These are phyloP conservation scores for Leptinotarsa lineolata DNA, from an alignment of 1,140 invertebrate genomes.

Conservation along the genomic window DNA sequence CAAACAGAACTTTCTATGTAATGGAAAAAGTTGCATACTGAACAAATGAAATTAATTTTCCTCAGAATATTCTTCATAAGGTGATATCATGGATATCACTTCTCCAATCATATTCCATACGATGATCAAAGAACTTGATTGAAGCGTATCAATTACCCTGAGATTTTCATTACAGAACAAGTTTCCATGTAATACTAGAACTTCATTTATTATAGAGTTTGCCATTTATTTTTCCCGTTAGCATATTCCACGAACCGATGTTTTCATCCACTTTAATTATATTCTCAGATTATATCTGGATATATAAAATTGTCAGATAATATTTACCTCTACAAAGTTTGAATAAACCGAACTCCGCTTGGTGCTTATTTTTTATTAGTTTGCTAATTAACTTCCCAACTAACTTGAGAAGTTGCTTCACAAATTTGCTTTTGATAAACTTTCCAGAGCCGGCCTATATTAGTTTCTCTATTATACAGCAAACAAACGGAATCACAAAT, in stretches of 20 bases:
- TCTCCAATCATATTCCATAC: no score
- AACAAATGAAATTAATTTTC: no score
- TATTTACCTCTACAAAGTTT: conserved; percentile 16
- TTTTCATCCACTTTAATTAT: conserved; percentile 6
- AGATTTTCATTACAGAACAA: no score
- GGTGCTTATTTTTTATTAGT: conserved; percentile 2
- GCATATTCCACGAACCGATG: neutral
- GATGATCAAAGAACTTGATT: no score
- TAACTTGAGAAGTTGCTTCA: conserved; percentile 8
- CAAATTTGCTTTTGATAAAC: conserved; percentile 20
- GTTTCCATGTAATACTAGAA: no score
- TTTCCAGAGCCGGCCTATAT: conserved; percentile 16
- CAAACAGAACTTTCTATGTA: no score
- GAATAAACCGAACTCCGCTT: neutral
- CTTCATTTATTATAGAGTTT: neutral
- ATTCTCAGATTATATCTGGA: neutral
- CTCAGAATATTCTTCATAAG: no score
- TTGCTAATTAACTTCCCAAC: conserved; percentile 18
- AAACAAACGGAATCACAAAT: conserved; percentile 13
- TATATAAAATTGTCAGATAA: conserved; percentile 21
- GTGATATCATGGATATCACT: no score
- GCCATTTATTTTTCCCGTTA: neutral
- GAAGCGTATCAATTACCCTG: no score
- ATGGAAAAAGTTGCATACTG: no score
- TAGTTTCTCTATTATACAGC: neutral